phyloP scores from a whole-genome alignment of 2,797 vertebrate species.

The Sebastes melanostomus region DNA sequence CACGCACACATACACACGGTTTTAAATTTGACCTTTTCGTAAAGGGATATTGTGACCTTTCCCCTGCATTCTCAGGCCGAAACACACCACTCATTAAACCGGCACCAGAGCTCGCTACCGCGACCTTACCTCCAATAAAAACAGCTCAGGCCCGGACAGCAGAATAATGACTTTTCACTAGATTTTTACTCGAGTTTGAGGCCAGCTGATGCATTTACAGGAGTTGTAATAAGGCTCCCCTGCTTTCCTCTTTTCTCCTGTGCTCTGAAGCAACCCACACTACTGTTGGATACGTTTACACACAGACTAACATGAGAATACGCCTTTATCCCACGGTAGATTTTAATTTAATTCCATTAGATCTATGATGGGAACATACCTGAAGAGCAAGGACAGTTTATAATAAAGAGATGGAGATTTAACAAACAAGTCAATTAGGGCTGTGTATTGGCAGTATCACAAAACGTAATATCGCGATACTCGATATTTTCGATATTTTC shows the following conservation, averaged over 20 bases:
- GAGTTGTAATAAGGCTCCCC: neutral
- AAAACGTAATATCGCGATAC: too few relatives aligned
- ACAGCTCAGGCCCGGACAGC: slow-evolving; percentile 37
- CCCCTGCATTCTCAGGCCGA: slow-evolving; percentile 44
- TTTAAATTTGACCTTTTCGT: slow-evolving; percentile 63
- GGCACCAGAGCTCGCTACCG: slow-evolving; percentile 23
- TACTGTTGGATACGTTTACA: neutral
- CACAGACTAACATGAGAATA: neutral
- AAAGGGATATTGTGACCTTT: slow-evolving; percentile 59
- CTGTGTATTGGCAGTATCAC: too few relatives aligned
- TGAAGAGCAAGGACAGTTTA: too few relatives aligned
- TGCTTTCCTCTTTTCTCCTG: neutral
- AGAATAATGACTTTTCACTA: slow-evolving; percentile 45
- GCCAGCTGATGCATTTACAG: slow-evolving; percentile 46
- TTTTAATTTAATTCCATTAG: neutral
- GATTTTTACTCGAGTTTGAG: slow-evolving; percentile 25
- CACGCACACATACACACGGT: neutral
- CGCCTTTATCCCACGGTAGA: neutral
- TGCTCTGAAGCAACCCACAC: neutral
- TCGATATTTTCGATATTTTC: too few relatives aligned
- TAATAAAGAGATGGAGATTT: neutral
- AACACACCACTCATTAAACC: slow-evolving; percentile 56
- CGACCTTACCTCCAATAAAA: slow-evolving; percentile 57
- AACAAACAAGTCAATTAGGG: neutral
- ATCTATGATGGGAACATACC: neutral